Evolutionary conservation across 2,888 invertebrate genomes (phyloP).

Genomic region (Drosophila setosimentum): DNA sequence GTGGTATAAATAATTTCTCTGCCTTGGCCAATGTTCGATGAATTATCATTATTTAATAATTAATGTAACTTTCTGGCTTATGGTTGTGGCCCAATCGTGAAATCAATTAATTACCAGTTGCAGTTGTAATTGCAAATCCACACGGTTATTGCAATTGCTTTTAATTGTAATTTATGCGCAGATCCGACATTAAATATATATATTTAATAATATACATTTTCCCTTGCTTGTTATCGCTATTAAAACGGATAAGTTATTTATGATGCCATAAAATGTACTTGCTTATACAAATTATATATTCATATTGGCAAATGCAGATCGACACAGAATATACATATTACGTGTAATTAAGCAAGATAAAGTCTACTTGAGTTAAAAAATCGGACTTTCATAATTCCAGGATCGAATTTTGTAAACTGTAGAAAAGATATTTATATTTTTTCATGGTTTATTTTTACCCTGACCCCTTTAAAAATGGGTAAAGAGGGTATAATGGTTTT

Average conservation of each 20-base stretch:
- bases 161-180: slow-evolving; percentile 43
- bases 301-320: not conserved
- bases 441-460: too few relatives aligned
- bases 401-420: too few relatives aligned
- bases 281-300: not conserved
- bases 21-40: slow-evolving; percentile 29
- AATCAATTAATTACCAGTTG: slow-evolving; percentile 64
- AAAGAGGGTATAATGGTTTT: too few relatives aligned
- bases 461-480: too few relatives aligned
- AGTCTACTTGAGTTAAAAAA: too few relatives aligned
- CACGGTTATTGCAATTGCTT: slow-evolving; percentile 36
- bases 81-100: slow-evolving; percentile 24
- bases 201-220: not conserved
- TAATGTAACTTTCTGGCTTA: slow-evolving; percentile 41
- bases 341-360: not conserved
- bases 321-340: not conserved
- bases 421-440: too few relatives aligned
- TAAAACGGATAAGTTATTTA: not conserved
- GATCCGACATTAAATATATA: slow-evolving; percentile 1
- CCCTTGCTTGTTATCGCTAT: not conserved
- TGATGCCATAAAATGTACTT: not conserved
- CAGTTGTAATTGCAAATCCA: slow-evolving; percentile 46
- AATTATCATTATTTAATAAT: slow-evolving; percentile 48
- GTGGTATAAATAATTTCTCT: slow-evolving; percentile 38
- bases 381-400: too few relatives aligned